Evolutionary conservation across 2,113 vertebrate species (phyloP), one percentile per base, ranked within the genome.

Genomic region (Morone saxatilis): DNA sequence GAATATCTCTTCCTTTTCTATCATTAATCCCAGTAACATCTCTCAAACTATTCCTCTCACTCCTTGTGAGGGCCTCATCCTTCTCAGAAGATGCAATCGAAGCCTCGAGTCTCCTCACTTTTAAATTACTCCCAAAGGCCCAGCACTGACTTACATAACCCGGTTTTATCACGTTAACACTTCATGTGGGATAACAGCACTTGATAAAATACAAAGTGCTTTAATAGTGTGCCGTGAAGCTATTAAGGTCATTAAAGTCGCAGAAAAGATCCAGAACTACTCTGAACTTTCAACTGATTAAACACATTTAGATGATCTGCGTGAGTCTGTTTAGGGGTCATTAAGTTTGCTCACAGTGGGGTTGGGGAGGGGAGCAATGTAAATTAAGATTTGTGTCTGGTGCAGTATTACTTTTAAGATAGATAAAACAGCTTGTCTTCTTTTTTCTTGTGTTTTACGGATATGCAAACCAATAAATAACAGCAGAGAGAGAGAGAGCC

Each of bases 31-130:
- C 20, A 66, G 57, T 31, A 47, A 70, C 54, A 40, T 41, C 74
- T 63, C n/a, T 36, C 45, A 4, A 47, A 69, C 31, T 80, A 31
- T 68, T 25, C 57, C 53, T 76, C 51, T 76, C 56, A 41, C 9
- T 80, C 59, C 22, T n/a, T 41, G 43, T 50, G 36, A 88, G 71
- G 57, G 76, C 68, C 72, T 48, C 36, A 76, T 87, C 71, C 36
- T 71, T 82, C 78, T 76, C 50, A 61, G 16, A 85, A 71, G 87
- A 84, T 79, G 61, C 22, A 74, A 60, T 89, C 87, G 47, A 47
- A 62, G 50, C 41, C 25, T 47, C 4, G 11, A 14, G 41, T 85
- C 71, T 53, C 25, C 50, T 67, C 56, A 40, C 67, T 79, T 72
- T 50, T 71, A 20, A 76, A 60, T 81, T 61, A 61, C 61, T 60